Evolutionary conservation across 2,113 vertebrate genomes (phyloP).

Genomic region (Gymnarchus niloticus): DNA sequence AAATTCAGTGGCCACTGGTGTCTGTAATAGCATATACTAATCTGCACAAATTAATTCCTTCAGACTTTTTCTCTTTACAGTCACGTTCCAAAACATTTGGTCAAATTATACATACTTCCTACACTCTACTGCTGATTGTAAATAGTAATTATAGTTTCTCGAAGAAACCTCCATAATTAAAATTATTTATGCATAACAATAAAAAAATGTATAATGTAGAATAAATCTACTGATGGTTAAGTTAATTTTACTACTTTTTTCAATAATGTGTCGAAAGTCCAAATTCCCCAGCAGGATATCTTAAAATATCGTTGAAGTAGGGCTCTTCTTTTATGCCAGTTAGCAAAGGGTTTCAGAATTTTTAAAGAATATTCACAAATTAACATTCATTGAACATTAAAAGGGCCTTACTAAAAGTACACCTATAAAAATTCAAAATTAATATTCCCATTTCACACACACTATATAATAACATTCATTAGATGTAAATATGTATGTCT

Average conservation of each 20-base stretch:
- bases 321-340: neutral
- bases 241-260: neutral
- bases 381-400: neutral
- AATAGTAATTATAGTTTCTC: constrained; percentile 15
- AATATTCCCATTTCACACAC: neutral
- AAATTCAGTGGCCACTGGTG: neutral
- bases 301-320: neutral
- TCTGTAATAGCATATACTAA: neutral
- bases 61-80: neutral
- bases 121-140: neutral
- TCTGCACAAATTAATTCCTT: neutral
- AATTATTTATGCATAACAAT: neutral
- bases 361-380: neutral
- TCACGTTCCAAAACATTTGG: neutral
- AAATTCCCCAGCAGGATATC: neutral
- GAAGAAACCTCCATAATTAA: neutral
- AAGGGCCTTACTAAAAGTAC: neutral
- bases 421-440: neutral
- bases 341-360: neutral
- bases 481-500: neutral
- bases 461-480: neutral
- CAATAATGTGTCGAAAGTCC: neutral
- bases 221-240: neutral
- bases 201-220: neutral
- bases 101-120: neutral